These are phyloP conservation scores for Brachionus asplanchnoidis DNA, from an alignment of 1,140 invertebrate genomes.

Conservation along the genomic window DNA sequence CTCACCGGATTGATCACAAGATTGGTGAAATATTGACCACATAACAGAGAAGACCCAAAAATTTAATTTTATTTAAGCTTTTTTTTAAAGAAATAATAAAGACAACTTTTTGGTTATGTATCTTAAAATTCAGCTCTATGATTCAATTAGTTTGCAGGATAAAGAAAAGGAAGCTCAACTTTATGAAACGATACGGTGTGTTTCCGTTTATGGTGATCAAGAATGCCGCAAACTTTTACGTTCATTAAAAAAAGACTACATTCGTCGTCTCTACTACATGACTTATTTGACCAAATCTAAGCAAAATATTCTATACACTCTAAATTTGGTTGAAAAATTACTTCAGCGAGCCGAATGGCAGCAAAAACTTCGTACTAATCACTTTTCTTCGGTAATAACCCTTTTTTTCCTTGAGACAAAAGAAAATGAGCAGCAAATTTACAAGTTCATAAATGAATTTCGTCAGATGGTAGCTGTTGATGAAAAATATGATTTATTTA, in stretches of 20 bases:
- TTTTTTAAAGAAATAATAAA: conserved; percentile 48
- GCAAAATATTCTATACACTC: conserved; percentile 72
- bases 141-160: conserved; percentile 78
- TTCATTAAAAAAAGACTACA: conserved; percentile 74
- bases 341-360: conserved; percentile 57
- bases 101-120: conserved; percentile 68
- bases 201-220: conserved; percentile 68
- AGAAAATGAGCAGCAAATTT: conserved; percentile 33
- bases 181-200: conserved; percentile 76
- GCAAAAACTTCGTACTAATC: neutral
- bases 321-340: conserved; percentile 70
- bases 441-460: conserved; percentile 71
- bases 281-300: conserved; percentile 77
- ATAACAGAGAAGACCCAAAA: too few species aligned
- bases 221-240: conserved; percentile 71
- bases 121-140: conserved; percentile 74
- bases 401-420: conserved; percentile 29
- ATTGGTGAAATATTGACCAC: too few species aligned
- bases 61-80: neutral
- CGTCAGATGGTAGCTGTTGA: conserved; percentile 61
- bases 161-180: conserved; percentile 75
- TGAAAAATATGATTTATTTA: conserved; percentile 58
- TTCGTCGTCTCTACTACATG: conserved; percentile 72
- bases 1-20: too few species aligned
- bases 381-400: conserved; percentile 1